Percentiles rank a stretch among this genome's conserved stretches.
Conservation (phyloP, 1,140 invertebrate species). For the Anoplolepis gracilipes region DNA sequence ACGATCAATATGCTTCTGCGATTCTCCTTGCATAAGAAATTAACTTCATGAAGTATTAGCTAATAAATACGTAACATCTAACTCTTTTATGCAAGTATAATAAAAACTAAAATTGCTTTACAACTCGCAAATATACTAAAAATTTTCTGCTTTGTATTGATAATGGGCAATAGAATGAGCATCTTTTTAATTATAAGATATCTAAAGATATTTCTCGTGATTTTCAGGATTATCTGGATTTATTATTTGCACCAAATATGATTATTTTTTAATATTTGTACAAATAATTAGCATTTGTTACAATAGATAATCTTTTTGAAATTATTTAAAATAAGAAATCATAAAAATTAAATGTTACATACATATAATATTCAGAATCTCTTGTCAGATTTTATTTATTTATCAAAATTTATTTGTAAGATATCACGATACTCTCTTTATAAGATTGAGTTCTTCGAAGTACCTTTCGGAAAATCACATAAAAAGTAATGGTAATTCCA, state of each 20-base stretch:
- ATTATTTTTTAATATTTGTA: background rate
- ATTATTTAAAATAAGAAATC: background rate
- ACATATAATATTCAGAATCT: background rate
- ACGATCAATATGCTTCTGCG: background rate
- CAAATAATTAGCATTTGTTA: background rate
- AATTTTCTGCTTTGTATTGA: background rate
- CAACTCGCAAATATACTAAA: background rate
- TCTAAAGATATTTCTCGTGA: background rate
- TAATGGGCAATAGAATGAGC: background rate
- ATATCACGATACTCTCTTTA: background rate
- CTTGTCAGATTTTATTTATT: background rate
- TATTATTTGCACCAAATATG: background rate
- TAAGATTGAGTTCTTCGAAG: background rate
- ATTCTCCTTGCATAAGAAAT: background rate
- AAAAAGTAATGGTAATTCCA: slow-evolving; percentile 43
- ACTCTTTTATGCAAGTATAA: background rate
- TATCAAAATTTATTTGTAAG: background rate
- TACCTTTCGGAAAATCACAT: background rate
- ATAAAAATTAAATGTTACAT: background rate
- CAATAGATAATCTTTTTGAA: background rate
- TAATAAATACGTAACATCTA: background rate
- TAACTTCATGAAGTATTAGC: background rate
- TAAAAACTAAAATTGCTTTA: background rate
- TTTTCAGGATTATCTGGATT: background rate
- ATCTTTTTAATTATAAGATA: background rate